A percentile compares a stretch with the other conserved stretches of the same genome.
Conservation (phyloP, 2,888 invertebrate genomes). For the Brachycybe producta region DNA sequence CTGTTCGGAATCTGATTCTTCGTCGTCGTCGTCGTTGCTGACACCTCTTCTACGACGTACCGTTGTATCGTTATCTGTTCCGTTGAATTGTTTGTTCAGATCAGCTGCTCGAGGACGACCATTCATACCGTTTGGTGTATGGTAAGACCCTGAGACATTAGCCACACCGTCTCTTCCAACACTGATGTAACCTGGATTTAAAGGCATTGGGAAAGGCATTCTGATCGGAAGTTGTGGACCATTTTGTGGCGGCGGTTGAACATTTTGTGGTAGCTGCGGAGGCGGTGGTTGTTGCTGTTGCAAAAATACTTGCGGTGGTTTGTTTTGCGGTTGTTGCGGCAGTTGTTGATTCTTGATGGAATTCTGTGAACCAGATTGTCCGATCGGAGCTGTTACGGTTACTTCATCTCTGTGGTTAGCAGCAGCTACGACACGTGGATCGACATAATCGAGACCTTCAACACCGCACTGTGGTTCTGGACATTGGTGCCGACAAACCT, state of each 20-base stretch:
- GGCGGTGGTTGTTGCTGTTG: slow-evolving; percentile 2
- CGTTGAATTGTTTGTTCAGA: slow-evolving; percentile 51
- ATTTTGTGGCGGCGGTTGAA: neutral
- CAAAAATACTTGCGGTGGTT: neutral
- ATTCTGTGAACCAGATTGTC: slow-evolving; percentile 22
- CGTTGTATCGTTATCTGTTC: slow-evolving; percentile 41
- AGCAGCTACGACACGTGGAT: slow-evolving; percentile 19
- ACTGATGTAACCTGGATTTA: slow-evolving; percentile 15
- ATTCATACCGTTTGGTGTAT: slow-evolving; percentile 40
- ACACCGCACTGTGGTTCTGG: slow-evolving; percentile 78
- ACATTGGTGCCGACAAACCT: slow-evolving; percentile 84
- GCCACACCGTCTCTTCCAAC: slow-evolving; percentile 19
- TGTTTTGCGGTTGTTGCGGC: neutral
- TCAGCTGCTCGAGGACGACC: slow-evolving; percentile 81
- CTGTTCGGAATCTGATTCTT: neutral
- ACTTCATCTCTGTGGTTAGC: slow-evolving; percentile 26
- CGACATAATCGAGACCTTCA: slow-evolving; percentile 33
- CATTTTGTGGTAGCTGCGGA: neutral
- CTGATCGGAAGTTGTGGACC: neutral
- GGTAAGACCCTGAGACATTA: slow-evolving; percentile 13
- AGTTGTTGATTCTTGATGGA: slow-evolving; percentile 28
- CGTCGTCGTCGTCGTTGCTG: neutral
- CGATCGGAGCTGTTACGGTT: slow-evolving; percentile 23
- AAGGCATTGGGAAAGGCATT: slow-evolving; percentile 13
- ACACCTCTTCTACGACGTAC: slow-evolving; percentile 42